Evolutionary conservation across 2,797 vertebrate genomes (phyloP).

Genomic region (Gadopsis bispinosus): DNA sequence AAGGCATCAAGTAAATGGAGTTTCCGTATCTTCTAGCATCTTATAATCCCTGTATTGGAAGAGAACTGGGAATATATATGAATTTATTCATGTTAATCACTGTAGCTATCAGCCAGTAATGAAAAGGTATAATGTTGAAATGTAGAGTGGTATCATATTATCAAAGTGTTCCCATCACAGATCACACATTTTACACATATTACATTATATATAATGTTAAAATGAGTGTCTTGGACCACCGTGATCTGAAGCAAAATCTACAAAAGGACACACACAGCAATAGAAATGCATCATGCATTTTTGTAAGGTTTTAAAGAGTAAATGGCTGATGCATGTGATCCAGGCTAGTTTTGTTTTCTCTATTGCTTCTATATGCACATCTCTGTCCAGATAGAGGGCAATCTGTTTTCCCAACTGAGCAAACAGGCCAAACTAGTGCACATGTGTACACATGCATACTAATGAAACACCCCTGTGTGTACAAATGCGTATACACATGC

Average conservation of each 20-base stretch:
- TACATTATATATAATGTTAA: background rate
- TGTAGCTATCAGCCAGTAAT: background rate
- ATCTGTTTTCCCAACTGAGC: slow-evolving; percentile 70
- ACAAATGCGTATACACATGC: slow-evolving; percentile 11
- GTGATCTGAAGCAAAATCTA: slow-evolving; percentile 11
- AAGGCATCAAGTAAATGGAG: background rate
- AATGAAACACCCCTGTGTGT: slow-evolving; percentile 34
- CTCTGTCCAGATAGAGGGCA: slow-evolving; percentile 44
- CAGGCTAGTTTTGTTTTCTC: slow-evolving; percentile 31
- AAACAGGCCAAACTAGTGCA: slow-evolving; percentile 46
- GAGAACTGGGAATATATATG: background rate
- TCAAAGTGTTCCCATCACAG: background rate
- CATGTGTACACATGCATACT: slow-evolving; percentile 3
- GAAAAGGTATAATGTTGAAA: background rate
- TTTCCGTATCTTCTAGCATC: background rate
- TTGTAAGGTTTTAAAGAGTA: slow-evolving; percentile 26
- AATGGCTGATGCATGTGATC: slow-evolving; percentile 42
- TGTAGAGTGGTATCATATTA: background rate
- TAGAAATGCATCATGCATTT: slow-evolving; percentile 48
- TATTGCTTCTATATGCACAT: slow-evolving; percentile 27
- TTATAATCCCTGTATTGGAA: background rate
- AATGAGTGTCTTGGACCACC: background rate
- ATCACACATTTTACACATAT: slow-evolving; percentile 12
- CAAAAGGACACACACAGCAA: slow-evolving; percentile 40
- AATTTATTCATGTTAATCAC: background rate